Conservation (phyloP, 2,888 invertebrate genomes). For the Pasiphila rectangulata region DNA sequence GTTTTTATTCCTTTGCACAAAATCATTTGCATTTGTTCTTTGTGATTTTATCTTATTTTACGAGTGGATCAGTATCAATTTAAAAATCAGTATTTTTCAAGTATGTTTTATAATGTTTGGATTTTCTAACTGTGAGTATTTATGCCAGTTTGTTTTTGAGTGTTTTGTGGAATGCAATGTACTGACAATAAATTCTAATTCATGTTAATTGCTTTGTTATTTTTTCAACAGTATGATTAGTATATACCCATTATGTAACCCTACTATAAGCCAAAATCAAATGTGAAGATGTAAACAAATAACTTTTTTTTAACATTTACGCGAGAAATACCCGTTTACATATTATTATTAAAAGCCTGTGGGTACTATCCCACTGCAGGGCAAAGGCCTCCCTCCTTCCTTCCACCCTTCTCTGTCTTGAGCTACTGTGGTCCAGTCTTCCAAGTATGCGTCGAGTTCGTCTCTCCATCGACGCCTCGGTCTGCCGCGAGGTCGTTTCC, state of each 20-base stretch:
- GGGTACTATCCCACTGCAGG: too few species aligned
- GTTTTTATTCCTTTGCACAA: conserved; percentile 41
- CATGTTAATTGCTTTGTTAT: conserved; percentile 25
- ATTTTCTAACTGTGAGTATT: conserved; percentile 31
- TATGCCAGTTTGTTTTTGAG: conserved; percentile 26
- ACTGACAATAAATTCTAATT: conserved; percentile 53
- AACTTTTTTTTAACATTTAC: too few species aligned
- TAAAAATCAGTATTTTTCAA: conserved; percentile 18
- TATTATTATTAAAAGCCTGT: too few species aligned
- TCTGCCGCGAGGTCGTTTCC: too few species aligned
- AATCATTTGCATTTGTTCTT: conserved; percentile 17
- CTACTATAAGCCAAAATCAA: neutral
- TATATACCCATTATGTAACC: neutral
- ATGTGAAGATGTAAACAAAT: neutral
- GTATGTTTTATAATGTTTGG: conserved; percentile 34
- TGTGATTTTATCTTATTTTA: too few species aligned
- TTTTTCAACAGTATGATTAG: neutral
- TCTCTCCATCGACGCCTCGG: too few species aligned
- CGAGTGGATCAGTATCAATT: too few species aligned
- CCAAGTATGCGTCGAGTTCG: too few species aligned
- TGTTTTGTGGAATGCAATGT: conserved; percentile 33
- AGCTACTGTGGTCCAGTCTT: too few species aligned
- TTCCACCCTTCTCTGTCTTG: too few species aligned
- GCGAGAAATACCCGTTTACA: too few species aligned
- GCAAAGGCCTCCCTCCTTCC: too few species aligned